Evolutionary conservation across 2,888 invertebrate genomes (phyloP), one percentile per base, ranked within the genome.

Genomic region (Slavum lentiscoides): DNA sequence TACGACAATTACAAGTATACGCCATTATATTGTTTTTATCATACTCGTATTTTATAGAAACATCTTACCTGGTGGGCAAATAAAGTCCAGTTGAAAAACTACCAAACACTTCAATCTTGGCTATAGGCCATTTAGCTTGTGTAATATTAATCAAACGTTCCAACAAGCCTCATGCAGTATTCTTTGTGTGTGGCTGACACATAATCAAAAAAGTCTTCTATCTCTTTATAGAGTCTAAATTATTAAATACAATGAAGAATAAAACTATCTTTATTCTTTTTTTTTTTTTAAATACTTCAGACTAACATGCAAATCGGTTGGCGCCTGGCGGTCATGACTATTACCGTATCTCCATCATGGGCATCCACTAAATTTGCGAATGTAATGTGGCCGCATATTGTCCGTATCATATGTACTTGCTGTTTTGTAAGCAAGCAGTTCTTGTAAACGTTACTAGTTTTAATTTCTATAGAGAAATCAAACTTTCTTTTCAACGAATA

Each of bases 21-120:
- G n/a, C n/a, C 37, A 67, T 66, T 2, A 67, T n/a, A 23, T 49
- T 49, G 13, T 49, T 13, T 13, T 13, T 53, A 67, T 19, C 6
- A 7, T n/a, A n/a, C n/a, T n/a, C n/a, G n/a, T 43, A 43, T 43
- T 39, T 23, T n/a, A 13, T 5, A 58, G 21, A 1, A 55, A 19
- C 19, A 19, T 39, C 83, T 84, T 86, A 91, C 91, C 97, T 97
- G 85, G 98, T 98, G 84, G 98, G 98, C 87, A 99, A 90, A 89
- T 98, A 99, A 84, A 99, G 91, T 81, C 97, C 97, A 83, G 98
- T 98, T 85, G 96, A 92, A 89, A 97, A 98, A 86, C 97, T 97
- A 85, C 98, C 98, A 89, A 98, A 99, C 85, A 98, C 94, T 89
- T 98, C 96, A 84, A 98, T 97, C 87, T 94, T 90, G 82, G 97